Evolutionary conservation across 2,888 invertebrate species (phyloP).

Genomic region (Synergus umbraculus): DNA sequence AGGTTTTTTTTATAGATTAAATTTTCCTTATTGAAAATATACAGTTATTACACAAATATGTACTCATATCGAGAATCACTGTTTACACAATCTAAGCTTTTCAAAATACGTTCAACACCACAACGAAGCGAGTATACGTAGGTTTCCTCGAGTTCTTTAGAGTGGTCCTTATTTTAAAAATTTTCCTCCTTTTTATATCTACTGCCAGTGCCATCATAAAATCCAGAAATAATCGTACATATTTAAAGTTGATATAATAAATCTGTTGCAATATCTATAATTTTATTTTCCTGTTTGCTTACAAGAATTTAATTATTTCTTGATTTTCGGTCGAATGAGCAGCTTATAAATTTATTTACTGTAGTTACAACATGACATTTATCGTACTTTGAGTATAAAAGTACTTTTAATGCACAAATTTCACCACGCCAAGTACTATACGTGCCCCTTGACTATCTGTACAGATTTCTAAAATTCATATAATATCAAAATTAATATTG

Average conservation of each 20-base stretch:
- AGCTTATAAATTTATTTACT: slow-evolving; percentile 1
- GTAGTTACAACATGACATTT: slow-evolving; percentile 3
- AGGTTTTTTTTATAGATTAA: slow-evolving; percentile 42
- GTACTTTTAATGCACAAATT: slow-evolving; percentile 25
- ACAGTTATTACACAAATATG: slow-evolving; percentile 46
- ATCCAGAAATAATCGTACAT: neutral
- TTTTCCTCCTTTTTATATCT: slow-evolving; percentile 25
- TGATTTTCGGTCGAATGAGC: neutral
- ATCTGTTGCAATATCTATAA: neutral
- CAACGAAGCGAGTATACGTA: slow-evolving; percentile 19
- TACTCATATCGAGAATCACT: slow-evolving; percentile 43
- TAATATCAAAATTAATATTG: slow-evolving; percentile 47
- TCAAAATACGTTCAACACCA: slow-evolving; percentile 1
- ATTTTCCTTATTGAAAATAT: slow-evolving; percentile 48
- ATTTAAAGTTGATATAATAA: neutral
- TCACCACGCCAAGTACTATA: slow-evolving; percentile 21
- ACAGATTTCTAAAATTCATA: slow-evolving; percentile 43
- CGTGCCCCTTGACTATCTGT: slow-evolving; percentile 27
- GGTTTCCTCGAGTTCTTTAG: neutral
- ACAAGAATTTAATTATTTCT: neutral
- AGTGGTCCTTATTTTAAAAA: slow-evolving; percentile 15
- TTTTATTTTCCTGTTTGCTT: neutral
- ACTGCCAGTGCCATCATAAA: neutral
- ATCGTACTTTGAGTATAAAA: slow-evolving; percentile 22
- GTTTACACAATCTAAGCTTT: neutral